Percentiles rank a stretch among this genome's conserved stretches.
phyloP scores from a whole-genome alignment of 2,113 vertebrate species.

The Callionymus lyra region DNA sequence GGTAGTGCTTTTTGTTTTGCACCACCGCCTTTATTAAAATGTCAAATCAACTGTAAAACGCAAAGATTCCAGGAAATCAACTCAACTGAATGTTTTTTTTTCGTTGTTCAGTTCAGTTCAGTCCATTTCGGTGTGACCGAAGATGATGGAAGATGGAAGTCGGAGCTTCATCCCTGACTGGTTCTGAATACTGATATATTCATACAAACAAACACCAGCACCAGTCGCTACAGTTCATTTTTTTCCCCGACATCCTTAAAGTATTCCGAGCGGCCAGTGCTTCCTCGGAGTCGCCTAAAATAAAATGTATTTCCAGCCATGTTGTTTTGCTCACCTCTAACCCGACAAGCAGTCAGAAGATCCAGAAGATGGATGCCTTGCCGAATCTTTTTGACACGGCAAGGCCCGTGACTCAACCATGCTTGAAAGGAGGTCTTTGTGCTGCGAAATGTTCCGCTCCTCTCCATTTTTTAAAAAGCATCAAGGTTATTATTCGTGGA shows the following conservation, averaged over 20 bases:
- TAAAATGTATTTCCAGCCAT: conserved; percentile 18
- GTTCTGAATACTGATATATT: neutral
- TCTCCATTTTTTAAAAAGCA: conserved; percentile 13
- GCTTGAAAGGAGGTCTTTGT: conserved; percentile 40
- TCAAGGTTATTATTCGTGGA: conserved; percentile 17
- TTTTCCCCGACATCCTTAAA: conserved; percentile 4
- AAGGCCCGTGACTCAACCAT: conserved; percentile 6
- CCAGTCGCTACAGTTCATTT: neutral
- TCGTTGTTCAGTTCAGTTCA: conserved; percentile 10
- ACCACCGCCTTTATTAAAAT: conserved; percentile 40
- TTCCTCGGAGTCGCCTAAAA: conserved; percentile 2
- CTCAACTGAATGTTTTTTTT: conserved; percentile 12
- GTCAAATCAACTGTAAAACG: conserved; percentile 32
- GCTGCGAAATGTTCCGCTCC: conserved; percentile 5
- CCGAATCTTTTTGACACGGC: conserved; percentile 32
- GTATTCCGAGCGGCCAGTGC: neutral
- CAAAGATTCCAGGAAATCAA: conserved; percentile 15
- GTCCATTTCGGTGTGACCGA: conserved; percentile 27
- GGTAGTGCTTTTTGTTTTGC: conserved; percentile 13
- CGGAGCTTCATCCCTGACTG: neutral
- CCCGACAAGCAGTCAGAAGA: conserved; percentile 24
- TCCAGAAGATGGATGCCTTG: conserved; percentile 20
- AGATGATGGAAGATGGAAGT: neutral
- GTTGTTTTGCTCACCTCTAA: conserved; percentile 14
- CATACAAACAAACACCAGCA: neutral